Base-by-base conservation (phyloP, 2,113 vertebrate species). In the Heterocephalus glaber region DNA sequence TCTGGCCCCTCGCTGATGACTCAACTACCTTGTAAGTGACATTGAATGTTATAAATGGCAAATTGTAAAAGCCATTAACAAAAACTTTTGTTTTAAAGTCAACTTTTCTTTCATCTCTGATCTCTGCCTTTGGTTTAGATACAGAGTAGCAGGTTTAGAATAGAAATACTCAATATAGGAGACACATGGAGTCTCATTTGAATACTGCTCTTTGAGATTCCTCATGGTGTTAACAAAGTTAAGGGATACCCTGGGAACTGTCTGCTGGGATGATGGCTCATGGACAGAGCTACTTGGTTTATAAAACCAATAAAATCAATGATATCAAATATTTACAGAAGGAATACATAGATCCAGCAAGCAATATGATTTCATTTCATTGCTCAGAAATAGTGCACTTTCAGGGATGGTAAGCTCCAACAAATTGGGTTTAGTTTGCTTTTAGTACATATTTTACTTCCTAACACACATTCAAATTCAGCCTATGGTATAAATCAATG, bases 261-360 rank as follows among this genome's bases (percentile, higher is more conserved):
- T 70, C 91, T 97, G 97, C 85, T 95, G 96, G 49, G 95, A 47
- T 61, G 54, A 82, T 58, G 90, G 77, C 44, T 96, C 82, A 49
- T 60, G 70, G 41, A 82, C 66, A 70, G 38, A 30, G 38, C 52
- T 77, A 22, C 11, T 28, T 65, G 74, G 72, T 74, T 63, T 76
- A 82, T 58, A 68, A 87, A 94, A 63, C 24, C 24, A 49, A 77
- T 41, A n/a, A 81, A 80, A 63, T 49, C 86, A 92, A 82, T 63
- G 41, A 9, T 30, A 52, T n/a, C 61, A 95, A 11, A 82, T 63
- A n/a, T 19, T 85, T 82, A 84, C 65, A 84, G 74, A 93, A 89
- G 33, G 24, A 68, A 13, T 38, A 44, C 84, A 54, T 17, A 66
- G 47, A 95, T 41, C 35, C 72, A 74, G 28, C 10, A 44, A 49